Conservation (phyloP, 1,140 invertebrate species). For the Leptinotarsa texana region DNA sequence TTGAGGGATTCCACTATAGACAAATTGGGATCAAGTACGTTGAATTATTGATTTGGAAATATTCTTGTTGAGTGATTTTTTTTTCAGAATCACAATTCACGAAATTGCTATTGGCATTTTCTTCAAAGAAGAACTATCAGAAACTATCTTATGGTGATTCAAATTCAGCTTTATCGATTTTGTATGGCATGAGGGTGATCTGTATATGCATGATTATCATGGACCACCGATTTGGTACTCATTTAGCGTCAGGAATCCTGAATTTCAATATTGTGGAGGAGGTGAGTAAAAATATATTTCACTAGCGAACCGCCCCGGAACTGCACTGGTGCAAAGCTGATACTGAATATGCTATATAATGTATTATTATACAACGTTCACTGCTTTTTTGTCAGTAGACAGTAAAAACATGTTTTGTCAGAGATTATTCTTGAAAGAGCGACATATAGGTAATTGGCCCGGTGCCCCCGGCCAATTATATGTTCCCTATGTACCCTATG, state of each 20-base stretch:
- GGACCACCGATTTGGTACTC: slow-evolving; percentile 59
- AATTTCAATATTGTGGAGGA: slow-evolving; percentile 60
- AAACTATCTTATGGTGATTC: slow-evolving; percentile 55
- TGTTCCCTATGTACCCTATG: no score
- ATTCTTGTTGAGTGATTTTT: background rate
- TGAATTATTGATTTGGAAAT: background rate
- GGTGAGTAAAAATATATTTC: slow-evolving; percentile 46
- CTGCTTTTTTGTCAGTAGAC: no score
- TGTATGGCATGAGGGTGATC: slow-evolving; percentile 60
- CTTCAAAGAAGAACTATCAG: slow-evolving; percentile 55
- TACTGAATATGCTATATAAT: no score
- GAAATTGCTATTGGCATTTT: slow-evolving; percentile 55
- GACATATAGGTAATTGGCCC: no score
- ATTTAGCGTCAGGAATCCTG: slow-evolving; percentile 57
- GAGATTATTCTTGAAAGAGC: no score
- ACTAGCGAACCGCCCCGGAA: no score
- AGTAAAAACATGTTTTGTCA: no score
- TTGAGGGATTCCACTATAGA: slow-evolving; percentile 10
- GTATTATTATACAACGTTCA: no score
- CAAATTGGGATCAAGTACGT: slow-evolving; percentile 12
- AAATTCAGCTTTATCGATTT: slow-evolving; percentile 54
- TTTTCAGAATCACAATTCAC: slow-evolving; percentile 51
- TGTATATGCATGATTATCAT: slow-evolving; percentile 59
- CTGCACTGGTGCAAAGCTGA: no score
- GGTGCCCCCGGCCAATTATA: no score